phyloP scores from a whole-genome alignment of 2,888 invertebrate species.

The Sinhomidia bicolor region DNA sequence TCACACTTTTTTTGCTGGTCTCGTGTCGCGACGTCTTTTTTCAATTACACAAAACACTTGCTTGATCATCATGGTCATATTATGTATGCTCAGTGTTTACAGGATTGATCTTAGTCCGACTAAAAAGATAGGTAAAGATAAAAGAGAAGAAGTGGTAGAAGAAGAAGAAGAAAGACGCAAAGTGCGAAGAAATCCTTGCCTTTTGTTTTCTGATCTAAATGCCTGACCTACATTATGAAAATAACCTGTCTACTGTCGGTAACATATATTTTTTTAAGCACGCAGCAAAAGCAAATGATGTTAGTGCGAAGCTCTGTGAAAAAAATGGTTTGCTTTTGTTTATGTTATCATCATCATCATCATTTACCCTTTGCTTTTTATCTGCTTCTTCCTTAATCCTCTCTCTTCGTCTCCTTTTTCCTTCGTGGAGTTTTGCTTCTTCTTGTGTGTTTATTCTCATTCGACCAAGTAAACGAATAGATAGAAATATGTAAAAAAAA shows the following conservation, averaged over 20 bases:
- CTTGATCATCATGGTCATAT: slow-evolving; percentile 7
- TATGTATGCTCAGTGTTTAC: background rate
- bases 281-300: background rate
- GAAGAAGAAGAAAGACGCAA: slow-evolving; percentile 30
- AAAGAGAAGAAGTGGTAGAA: slow-evolving; percentile 9
- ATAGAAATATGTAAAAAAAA: slow-evolving; percentile 40
- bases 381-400: slow-evolving; percentile 31
- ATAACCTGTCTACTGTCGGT: slow-evolving; percentile 73
- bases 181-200: slow-evolving; percentile 46
- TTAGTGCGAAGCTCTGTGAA: background rate
- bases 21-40: slow-evolving; percentile 6
- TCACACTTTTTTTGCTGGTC: slow-evolving; percentile 24
- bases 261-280: slow-evolving; percentile 64
- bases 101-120: background rate
- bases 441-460: background rate
- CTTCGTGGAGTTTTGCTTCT: background rate
- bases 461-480: slow-evolving; percentile 18
- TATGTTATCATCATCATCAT: slow-evolving; percentile 38
- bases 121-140: background rate
- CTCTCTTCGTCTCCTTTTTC: background rate
- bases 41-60: background rate
- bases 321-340: slow-evolving; percentile 46
- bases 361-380: slow-evolving; percentile 25
- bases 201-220: slow-evolving; percentile 71
- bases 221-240: slow-evolving; percentile 73